Evolutionary conservation across 2,888 invertebrate species (phyloP), one percentile per base, ranked within the genome.

Genomic region (Rutpela maculata): DNA sequence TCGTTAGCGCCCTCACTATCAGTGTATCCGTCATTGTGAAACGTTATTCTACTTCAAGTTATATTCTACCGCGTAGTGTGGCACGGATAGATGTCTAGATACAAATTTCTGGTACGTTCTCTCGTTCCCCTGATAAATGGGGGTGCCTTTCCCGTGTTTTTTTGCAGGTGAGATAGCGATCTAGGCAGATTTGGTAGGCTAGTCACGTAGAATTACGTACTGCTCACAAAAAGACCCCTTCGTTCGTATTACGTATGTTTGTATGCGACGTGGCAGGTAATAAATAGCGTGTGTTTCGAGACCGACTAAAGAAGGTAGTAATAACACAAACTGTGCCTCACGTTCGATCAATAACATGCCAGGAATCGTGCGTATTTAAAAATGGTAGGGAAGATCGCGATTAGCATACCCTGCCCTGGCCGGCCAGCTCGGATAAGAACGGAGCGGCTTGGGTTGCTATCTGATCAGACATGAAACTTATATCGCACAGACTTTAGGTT

Each of bases 381-480:
- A 72, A 72, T 59, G 63, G 63, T 59, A 43, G 70, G 60, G 70
- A 70, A 70, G 70, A 70, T 70, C 60, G 70, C 71, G 71, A 72
- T 72, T 72, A 72, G 71, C 55, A 72, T 63, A 60, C 70, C 60
- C 43, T 65, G 43, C 59, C 59, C 59, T 22, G 65, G 38, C 65
- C 10, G 18, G 62, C 62, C n/a, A 12, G 59, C 69, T 38, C 18
- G 57, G 69, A 31, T 59, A 59, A 60, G 59, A 2, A 50, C 60
- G 31, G 43, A 60, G 43, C 60, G 70, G 43, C 50, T 50, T 19
- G 70, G 60, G 50, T 38, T 11, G 26, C 71, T 72, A 72, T 72
- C 71, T 63, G 71, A 72, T 72, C 31, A 50, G 55, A 26, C 71
- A 72, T 63, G 71, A 62, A 72, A 72, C 63, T 50, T 60, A 22